Conservation (phyloP, 2,888 invertebrate genomes). For the Odontocerum albicorne region DNA sequence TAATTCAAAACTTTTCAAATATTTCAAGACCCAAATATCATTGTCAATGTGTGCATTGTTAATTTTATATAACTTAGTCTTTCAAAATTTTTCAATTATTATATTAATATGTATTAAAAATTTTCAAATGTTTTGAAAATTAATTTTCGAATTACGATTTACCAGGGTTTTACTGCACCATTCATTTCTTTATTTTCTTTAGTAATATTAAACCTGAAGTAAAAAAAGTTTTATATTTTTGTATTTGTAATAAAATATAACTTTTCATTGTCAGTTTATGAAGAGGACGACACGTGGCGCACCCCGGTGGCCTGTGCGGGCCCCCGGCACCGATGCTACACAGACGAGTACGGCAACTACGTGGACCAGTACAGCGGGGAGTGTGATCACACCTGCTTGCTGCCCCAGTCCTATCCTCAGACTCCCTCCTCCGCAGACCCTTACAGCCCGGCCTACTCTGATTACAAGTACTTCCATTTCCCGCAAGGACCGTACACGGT, state of each 20-base stretch:
- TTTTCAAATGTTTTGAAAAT: too few relatives aligned
- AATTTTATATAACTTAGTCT: too few relatives aligned
- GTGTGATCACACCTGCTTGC: slow-evolving; percentile 49
- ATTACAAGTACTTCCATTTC: slow-evolving; percentile 28
- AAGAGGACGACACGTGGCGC: slow-evolving; percentile 48
- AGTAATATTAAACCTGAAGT: too few relatives aligned
- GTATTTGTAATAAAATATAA: neutral
- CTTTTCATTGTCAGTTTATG: slow-evolving; percentile 22
- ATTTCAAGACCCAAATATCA: too few relatives aligned
- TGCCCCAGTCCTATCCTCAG: slow-evolving; percentile 16
- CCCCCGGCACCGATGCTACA: slow-evolving; percentile 51
- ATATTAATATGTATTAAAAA: too few relatives aligned
- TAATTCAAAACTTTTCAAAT: too few relatives aligned
- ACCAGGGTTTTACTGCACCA: too few relatives aligned
- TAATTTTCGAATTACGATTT: too few relatives aligned
- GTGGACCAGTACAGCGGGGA: slow-evolving; percentile 49
- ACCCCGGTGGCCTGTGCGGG: slow-evolving; percentile 54
- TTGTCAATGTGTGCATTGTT: too few relatives aligned
- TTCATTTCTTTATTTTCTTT: too few relatives aligned
- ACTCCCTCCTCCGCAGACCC: slow-evolving; percentile 23
- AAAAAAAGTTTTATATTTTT: too few relatives aligned
- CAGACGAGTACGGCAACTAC: slow-evolving; percentile 60
- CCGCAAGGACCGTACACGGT: slow-evolving; percentile 15
- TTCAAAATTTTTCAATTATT: too few relatives aligned
- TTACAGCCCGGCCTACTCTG: slow-evolving; percentile 27